Evolutionary conservation across 2,113 vertebrate species (phyloP).

Genomic region (Erythrolamprus reginae): DNA sequence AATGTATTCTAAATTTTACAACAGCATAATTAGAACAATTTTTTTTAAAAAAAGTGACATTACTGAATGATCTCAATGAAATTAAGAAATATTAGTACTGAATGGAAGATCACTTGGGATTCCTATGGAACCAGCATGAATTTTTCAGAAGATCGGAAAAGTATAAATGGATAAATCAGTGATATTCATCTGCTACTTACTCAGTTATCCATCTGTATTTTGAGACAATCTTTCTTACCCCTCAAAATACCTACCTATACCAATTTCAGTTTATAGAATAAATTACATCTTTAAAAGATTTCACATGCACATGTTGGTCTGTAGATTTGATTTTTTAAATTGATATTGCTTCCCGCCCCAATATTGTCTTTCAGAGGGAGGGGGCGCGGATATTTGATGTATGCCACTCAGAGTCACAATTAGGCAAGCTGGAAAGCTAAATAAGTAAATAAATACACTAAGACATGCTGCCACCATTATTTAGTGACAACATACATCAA

Average conservation of each 20-base stretch:
- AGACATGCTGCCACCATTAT: background rate
- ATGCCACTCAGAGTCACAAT: background rate
- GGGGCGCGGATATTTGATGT: too few species aligned
- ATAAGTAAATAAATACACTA: background rate
- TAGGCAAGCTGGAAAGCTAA: background rate
- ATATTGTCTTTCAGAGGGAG: background rate
- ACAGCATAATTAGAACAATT: background rate
- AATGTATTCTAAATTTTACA: background rate
- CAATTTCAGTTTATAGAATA: background rate
- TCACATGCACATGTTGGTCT: background rate
- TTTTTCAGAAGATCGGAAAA: background rate
- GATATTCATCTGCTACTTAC: background rate
- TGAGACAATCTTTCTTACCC: background rate
- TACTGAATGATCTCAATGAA: background rate
- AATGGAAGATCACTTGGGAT: background rate
- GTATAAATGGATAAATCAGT: background rate
- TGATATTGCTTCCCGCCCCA: background rate
- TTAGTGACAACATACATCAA: background rate
- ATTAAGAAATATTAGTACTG: background rate
- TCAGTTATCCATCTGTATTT: background rate
- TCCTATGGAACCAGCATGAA: background rate
- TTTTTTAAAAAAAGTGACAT: background rate
- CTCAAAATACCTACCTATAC: background rate
- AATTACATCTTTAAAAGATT: background rate
- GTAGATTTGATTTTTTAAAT: background rate